A percentile compares a stretch with the other conserved stretches of the same genome.
These are phyloP conservation scores for Morone chrysops DNA, from an alignment of 2,113 vertebrate species.

Conservation along the genomic window DNA sequence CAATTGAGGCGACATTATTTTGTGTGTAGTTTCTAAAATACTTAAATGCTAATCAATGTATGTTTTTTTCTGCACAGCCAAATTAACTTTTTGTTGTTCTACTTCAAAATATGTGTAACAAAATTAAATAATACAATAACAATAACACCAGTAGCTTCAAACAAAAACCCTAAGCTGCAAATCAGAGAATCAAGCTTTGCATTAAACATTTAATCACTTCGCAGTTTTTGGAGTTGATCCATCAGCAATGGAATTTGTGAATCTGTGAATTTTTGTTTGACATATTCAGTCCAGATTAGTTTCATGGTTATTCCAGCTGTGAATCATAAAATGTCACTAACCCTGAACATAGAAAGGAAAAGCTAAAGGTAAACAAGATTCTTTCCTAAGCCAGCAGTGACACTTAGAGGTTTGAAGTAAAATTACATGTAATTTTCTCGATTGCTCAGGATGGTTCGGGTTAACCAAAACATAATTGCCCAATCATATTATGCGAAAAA, in stretches of 20 bases:
- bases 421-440: constrained; percentile 7
- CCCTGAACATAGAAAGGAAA: not conserved
- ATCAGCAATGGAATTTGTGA: constrained; percentile 3
- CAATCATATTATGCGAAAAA: not conserved
- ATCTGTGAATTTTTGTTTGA: constrained; percentile 1
- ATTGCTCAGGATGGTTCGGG: not conserved
- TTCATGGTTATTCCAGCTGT: constrained; percentile 17
- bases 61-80: constrained; percentile 1
- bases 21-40: constrained; percentile 34
- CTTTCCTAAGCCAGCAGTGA: constrained; percentile 68
- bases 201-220: constrained; percentile 2
- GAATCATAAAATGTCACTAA: constrained; percentile 28
- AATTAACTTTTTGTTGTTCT: constrained; percentile 34
- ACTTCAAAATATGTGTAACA: constrained; percentile 27
- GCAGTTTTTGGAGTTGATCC: constrained; percentile 3
- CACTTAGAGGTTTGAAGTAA: constrained; percentile 53
- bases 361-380: constrained; percentile 24
- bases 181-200: constrained; percentile 21
- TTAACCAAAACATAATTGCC: not conserved
- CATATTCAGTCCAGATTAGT: constrained; percentile 15
- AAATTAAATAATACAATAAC: constrained; percentile 8
- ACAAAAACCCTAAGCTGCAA: constrained; percentile 11
- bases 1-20: constrained; percentile 34
- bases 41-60: constrained; percentile 41
- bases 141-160: constrained; percentile 6